phyloP scores from a whole-genome alignment of 1,140 invertebrate species.

The Fopius arisanus region DNA sequence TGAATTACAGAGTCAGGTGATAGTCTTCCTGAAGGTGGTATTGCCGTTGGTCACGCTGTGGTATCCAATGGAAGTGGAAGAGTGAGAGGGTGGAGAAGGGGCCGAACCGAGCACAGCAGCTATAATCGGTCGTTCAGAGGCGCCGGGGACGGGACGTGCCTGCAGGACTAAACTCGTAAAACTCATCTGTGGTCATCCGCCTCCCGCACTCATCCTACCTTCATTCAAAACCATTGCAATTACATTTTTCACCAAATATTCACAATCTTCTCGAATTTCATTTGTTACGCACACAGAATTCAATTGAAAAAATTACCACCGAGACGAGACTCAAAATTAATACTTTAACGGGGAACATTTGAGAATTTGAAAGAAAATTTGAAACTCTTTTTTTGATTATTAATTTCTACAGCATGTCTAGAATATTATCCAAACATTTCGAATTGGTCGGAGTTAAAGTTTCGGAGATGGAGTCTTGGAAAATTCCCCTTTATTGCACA shows the following conservation, averaged over 20 bases:
- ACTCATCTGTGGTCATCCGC: slow-evolving; percentile 57
- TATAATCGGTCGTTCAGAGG: slow-evolving; percentile 50
- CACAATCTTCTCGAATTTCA: neutral
- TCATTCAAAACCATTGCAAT: neutral
- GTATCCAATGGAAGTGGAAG: neutral
- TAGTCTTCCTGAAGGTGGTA: neutral
- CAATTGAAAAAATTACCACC: too few species aligned
- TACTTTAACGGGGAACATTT: too few species aligned
- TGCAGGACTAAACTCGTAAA: slow-evolving; percentile 53
- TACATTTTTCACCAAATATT: slow-evolving; percentile 1
- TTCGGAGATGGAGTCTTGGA: too few species aligned
- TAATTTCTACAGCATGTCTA: too few species aligned
- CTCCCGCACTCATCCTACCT: slow-evolving; percentile 10
- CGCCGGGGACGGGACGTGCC: slow-evolving; percentile 47
- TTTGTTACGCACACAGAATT: too few species aligned
- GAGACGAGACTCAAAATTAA: too few species aligned
- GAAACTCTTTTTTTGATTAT: too few species aligned
- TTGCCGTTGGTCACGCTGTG: neutral
- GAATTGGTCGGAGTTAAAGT: too few species aligned
- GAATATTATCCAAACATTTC: too few species aligned
- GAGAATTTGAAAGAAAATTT: too few species aligned
- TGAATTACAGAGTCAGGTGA: slow-evolving; percentile 44
- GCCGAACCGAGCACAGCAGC: slow-evolving; percentile 27
- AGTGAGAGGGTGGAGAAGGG: neutral
- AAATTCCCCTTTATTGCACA: too few species aligned